Evolutionary conservation across 2,888 invertebrate genomes (phyloP), one percentile per base, ranked within the genome.

Genomic region (Drosophila histrio): DNA sequence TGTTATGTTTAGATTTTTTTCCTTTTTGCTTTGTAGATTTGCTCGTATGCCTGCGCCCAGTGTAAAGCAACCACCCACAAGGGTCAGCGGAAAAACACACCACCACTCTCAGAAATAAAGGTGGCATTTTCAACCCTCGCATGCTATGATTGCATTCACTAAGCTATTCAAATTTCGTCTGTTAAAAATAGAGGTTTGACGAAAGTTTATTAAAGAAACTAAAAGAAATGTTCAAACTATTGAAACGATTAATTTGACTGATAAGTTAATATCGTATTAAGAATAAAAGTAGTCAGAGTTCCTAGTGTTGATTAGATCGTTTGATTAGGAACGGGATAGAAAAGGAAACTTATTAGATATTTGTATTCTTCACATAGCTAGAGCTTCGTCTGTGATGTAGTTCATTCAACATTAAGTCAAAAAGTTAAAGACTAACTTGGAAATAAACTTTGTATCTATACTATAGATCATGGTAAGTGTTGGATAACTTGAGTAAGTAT

Each of bases 1-100:
- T 39, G 28, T 39, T 52, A 38, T 39, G 21, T 21, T 30, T 28
- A 8, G 36, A 26, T 34, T 26, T 44, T 30, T 47, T 59, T 32
- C 57, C 58, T 58, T 44, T 56, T 1, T 38, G 21, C 24, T 28
- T 32, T 41, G 26, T 53, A 13, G 26, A 15, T 30, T 39, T 39
- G 19, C 26, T 17, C 21, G 17, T 30, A 17, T 30, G 43, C 43
- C 9, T 43, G 24, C 5, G 43, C 17, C 36, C 24, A 21, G 22
- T 46, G 53, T 17, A 22, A 36, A 71, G 30, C 74, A 61, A 74
- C 74, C 71, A 65, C 77, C 72, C 77, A 77, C 77, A 41, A 60
- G 72, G 77, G 77, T 72, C 77, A 77, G 63, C 41, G 54, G 46
- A 32, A 34, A 59, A 59, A 60, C 54, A 77, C 59, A 72, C 72